Evolutionary conservation across 2,113 vertebrate species (phyloP).

Genomic region (Geococcyx californianus): DNA sequence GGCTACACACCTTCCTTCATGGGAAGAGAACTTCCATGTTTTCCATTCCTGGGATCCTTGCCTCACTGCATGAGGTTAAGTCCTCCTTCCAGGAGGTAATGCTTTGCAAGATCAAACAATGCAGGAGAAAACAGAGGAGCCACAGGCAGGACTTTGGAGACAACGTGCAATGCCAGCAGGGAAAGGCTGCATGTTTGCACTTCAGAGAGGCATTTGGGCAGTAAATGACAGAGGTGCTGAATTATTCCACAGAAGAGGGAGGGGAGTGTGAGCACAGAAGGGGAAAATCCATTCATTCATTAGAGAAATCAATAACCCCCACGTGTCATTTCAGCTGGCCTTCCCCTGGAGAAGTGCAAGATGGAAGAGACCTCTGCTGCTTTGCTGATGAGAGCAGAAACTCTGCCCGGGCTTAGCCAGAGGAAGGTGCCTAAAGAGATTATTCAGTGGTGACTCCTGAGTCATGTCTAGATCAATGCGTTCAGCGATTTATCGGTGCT

Average conservation of each 20-base stretch:
- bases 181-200: not conserved
- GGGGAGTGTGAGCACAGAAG: not conserved
- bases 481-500: constrained; percentile 14
- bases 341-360: not conserved
- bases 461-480: constrained; percentile 6
- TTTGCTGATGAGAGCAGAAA: constrained; percentile 48
- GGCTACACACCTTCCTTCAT: not conserved
- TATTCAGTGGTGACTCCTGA: constrained; percentile 40
- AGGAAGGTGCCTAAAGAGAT: constrained; percentile 13
- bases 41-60: not conserved
- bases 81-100: not conserved
- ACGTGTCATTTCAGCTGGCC: not conserved
- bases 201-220: not conserved
- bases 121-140: not conserved
- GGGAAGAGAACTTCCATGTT: not conserved
- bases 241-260: not conserved
- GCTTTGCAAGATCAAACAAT: not conserved
- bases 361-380: constrained; percentile 23
- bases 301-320: constrained; percentile 31
- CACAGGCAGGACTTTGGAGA: not conserved
- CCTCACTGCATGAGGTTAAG: not conserved
- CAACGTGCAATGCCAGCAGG: not conserved
- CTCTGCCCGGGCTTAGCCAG: not conserved
- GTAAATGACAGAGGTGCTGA: not conserved
- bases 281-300: constrained; percentile 48